A percentile compares a stretch with the other conserved stretches of the same genome.
Conservation (phyloP, 2,797 vertebrate genomes). For the Pelodytes ibericus region DNA sequence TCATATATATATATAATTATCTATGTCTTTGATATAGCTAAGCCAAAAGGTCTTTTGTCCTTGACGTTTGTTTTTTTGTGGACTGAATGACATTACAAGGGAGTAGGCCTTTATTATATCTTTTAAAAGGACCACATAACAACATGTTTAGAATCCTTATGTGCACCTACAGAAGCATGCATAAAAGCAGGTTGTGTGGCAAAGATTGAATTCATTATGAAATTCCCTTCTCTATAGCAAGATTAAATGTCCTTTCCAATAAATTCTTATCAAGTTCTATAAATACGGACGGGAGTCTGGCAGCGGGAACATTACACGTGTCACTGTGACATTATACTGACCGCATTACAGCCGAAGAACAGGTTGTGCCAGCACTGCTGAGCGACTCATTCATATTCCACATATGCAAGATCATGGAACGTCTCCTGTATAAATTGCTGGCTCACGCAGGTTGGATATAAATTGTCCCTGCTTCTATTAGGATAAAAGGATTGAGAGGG, state of each 20-base stretch:
- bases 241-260: constrained; percentile 68
- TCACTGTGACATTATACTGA: constrained; percentile 64
- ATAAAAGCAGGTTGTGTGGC: constrained; percentile 56
- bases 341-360: constrained; percentile 61
- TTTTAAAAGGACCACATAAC: background rate
- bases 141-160: constrained; percentile 58
- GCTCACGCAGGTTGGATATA: constrained; percentile 30
- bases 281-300: constrained; percentile 63
- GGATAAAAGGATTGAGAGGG: constrained; percentile 34
- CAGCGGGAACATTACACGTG: constrained; percentile 62
- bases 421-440: constrained; percentile 49
- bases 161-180: constrained; percentile 58
- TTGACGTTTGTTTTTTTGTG: no score
- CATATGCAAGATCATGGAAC: constrained; percentile 45
- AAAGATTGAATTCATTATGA: constrained; percentile 57
- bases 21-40: no score
- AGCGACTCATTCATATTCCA: constrained; percentile 59
- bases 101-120: no score
- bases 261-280: constrained; percentile 68
- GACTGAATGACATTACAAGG: no score
- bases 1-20: no score
- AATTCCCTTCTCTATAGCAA: constrained; percentile 60
- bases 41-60: no score
- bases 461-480: constrained; percentile 24
- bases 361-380: constrained; percentile 60